Evolutionary conservation across 2,888 invertebrate species (phyloP), one percentile per base, ranked within the genome.

Genomic region (Drosophila greeni): DNA sequence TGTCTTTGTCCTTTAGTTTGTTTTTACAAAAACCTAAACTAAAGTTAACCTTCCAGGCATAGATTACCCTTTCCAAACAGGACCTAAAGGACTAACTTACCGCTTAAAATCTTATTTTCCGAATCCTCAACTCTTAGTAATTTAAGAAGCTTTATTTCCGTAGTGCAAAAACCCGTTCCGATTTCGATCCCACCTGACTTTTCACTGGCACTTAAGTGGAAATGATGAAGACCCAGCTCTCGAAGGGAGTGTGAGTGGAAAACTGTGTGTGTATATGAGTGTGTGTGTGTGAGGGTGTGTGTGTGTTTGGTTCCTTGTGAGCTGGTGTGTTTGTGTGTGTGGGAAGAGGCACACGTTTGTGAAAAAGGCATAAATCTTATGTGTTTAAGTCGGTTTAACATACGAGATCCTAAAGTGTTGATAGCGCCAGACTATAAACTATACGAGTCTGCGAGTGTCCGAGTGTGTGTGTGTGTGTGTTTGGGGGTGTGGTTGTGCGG

Each of bases 361-460:
- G 61, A 37, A 67, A 70, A 68, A 68, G 66, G 74, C 74, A 73
- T 73, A 73, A 73, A 73, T 73, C 74, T 73, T 74, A 61, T 69
- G 74, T 70, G 70, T 64, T 74, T 74, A 73, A 74, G 73, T 73
- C 71, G 72, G 67, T 71, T 73, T 74, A 73, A 73, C 74, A 74
- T 71, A 71, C 67, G 71, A 73, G 73, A 73, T 74, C 67, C 73
- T 71, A 70, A 71, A 71, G 74, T 65, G 71, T 73, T 74, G 73
- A 73, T 73, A 72, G 72, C 73, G 65, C 66, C 65, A 66, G 72
- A 66, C 70, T 73, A 73, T 72, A 72, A 72, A 72, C 68, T 72
- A 72, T 71, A 72, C 61, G 55, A 70, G 51, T 49, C 20, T 68
- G 33, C 23, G 39, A 26, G 34, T 40, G 26, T 34, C 24, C 48